Percentiles rank a stretch among this genome's conserved stretches.
These are phyloP conservation scores for Cephalopholis sonnerati DNA, from an alignment of 2,113 vertebrate genomes.

Conservation along the genomic window DNA sequence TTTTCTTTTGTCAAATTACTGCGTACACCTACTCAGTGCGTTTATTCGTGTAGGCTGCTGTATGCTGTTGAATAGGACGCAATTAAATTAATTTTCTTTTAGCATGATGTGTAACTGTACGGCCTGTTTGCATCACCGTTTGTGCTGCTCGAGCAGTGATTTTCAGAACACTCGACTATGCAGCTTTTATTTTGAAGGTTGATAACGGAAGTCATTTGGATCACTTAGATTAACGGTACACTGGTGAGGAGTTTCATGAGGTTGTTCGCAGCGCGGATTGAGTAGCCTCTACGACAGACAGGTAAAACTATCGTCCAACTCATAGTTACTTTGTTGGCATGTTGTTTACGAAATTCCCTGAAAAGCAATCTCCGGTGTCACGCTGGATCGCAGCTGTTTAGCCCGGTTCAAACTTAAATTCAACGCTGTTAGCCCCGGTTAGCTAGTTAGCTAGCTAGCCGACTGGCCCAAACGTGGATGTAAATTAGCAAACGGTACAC, in stretches of 20 bases:
- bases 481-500: neutral
- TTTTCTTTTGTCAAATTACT: neutral
- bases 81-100: no score
- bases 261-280: neutral
- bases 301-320: neutral
- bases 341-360: no score
- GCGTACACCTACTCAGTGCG: no score
- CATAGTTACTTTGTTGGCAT: neutral
- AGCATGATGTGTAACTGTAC: no score
- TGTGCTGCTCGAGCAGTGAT: neutral
- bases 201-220: neutral
- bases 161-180: fast-evolving
- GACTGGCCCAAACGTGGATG: neutral
- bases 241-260: neutral
- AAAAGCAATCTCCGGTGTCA: fast-evolving
- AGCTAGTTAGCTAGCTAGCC: constrained; percentile 8
- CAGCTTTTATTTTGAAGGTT: constrained; percentile 26
- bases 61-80: neutral
- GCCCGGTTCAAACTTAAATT: no score
- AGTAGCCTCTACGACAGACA: neutral
- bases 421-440: neutral
- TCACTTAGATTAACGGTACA: fast-evolving
- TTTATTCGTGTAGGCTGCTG: neutral
- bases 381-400: no score
- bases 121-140: no score